Evolutionary conservation across 2,888 invertebrate species (phyloP).

Genomic region (Drosophila gaucha): DNA sequence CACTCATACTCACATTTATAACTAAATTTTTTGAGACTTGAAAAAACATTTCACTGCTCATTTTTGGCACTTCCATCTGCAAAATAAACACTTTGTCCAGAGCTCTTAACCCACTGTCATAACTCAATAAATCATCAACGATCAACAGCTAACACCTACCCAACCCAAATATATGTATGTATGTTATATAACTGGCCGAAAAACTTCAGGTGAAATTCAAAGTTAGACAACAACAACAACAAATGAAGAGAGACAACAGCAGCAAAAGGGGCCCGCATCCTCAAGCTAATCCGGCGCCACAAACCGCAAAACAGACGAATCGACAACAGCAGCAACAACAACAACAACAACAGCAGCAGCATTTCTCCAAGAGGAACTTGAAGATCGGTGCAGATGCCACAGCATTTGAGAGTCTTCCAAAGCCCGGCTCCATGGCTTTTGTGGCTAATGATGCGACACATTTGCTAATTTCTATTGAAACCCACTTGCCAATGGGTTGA

Average conservation of each 20-base stretch:
- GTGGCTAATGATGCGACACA: conserved; percentile 82
- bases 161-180: conserved; percentile 61
- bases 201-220: conserved; percentile 75
- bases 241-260: conserved; percentile 12
- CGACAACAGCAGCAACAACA: conserved; percentile 16
- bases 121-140: conserved; percentile 74
- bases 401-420: conserved; percentile 74
- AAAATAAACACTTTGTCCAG: conserved; percentile 65
- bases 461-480: conserved; percentile 82
- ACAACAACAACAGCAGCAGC: conserved; percentile 16
- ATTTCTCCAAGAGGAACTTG: conserved; percentile 16
- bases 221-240: conserved; percentile 34
- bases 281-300: conserved; percentile 79
- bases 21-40: conserved; percentile 8
- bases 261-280: conserved; percentile 63
- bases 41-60: conserved; percentile 29
- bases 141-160: conserved; percentile 72
- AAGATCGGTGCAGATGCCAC: conserved; percentile 46
- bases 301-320: conserved; percentile 63
- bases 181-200: conserved; percentile 54
- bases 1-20: neutral
- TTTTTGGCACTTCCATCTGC: conserved; percentile 46
- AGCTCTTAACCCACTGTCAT: conserved; percentile 78
- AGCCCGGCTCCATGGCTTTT: conserved; percentile 47
- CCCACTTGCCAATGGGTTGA: conserved; percentile 63